Evolutionary conservation across 2,888 invertebrate genomes (phyloP), one percentile per base, ranked within the genome.

Genomic region (Lottia gigantea): DNA sequence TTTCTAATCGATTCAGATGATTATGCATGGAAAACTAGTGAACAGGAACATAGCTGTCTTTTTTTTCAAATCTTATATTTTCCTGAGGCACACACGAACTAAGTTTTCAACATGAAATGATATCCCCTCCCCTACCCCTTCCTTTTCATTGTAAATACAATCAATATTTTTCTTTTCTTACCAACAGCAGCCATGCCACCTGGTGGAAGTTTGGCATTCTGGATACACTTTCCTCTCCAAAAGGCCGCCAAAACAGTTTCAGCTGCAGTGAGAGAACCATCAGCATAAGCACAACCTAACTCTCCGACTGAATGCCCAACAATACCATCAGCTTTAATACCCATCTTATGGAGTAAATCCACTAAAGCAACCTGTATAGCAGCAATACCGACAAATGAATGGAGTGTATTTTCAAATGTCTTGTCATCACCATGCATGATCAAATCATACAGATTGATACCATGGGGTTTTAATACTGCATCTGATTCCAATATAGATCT

Each of bases 331-430:
- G 98, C 96, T 70, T 91, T 90, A 63, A 98, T 91, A 76, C 94
- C 95, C 71, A 91, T 76, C 40, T 94, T 86, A 25, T 91, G 90
- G 71, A 99, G 90, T 68, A 96, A 90, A 89, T 98, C 98, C 0
- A 96, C 95, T n/a, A 98, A 90, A 46, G 95, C 98, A 69, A 99
- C 95, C 91, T 98, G 98, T 86, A 98, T 93, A 66, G 97, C 95
- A 49, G 97, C 96, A 86, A 98, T 98, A 8, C 95, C 94, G 23
- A 97, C 92, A 90, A 98, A 98, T 0, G 95, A 95, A 88, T 95
- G 93, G 71, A 96, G 88, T 46, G 96, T 94, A 86, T 95, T 94
- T 76, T 95, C 94, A 88, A 95, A 95, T 16, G 93, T 93, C 15
- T 91, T 90, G 49, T 94, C 93, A 63, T 93, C 93, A 66, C 93